These are phyloP conservation scores for Margarornis squamiger DNA, from an alignment of 2,797 vertebrate species.

Conservation along the genomic window DNA sequence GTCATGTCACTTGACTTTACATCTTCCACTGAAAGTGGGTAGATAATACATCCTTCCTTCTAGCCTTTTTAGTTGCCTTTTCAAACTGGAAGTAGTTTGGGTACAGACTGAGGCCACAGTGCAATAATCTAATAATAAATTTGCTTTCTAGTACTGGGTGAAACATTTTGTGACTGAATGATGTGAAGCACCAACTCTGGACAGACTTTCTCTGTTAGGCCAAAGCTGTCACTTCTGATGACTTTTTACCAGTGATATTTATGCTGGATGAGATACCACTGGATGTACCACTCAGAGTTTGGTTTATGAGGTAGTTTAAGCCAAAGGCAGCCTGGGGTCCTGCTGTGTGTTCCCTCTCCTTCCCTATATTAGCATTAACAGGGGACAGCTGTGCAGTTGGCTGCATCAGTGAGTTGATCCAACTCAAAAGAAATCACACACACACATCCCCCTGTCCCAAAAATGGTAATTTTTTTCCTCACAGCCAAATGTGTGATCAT, in stretches of 20 bases:
- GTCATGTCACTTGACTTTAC: slow-evolving; percentile 25
- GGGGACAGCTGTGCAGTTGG: neutral
- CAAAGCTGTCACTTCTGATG: slow-evolving; percentile 15
- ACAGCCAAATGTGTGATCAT: neutral
- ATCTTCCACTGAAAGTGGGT: neutral
- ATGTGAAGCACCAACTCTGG: neutral
- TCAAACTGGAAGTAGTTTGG: neutral
- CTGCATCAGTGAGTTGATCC: neutral
- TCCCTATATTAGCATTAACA: neutral
- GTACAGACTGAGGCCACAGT: neutral
- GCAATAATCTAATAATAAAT: neutral
- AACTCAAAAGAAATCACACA: neutral
- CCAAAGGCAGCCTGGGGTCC: neutral
- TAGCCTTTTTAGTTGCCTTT: neutral
- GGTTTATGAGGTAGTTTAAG: neutral
- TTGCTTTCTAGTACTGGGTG: neutral
- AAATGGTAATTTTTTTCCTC: neutral
- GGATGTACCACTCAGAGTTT: neutral
- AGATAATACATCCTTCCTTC: slow-evolving; percentile 33
- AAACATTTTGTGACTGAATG: neutral
- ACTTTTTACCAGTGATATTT: slow-evolving; percentile 15
- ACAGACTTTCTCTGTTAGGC: neutral
- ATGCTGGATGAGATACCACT: neutral
- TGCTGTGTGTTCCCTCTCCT: neutral
- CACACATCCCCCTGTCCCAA: neutral